Percentiles rank a stretch among this genome's conserved stretches.
phyloP scores from a whole-genome alignment of 2,797 vertebrate species.

The Varecia variegata region DNA sequence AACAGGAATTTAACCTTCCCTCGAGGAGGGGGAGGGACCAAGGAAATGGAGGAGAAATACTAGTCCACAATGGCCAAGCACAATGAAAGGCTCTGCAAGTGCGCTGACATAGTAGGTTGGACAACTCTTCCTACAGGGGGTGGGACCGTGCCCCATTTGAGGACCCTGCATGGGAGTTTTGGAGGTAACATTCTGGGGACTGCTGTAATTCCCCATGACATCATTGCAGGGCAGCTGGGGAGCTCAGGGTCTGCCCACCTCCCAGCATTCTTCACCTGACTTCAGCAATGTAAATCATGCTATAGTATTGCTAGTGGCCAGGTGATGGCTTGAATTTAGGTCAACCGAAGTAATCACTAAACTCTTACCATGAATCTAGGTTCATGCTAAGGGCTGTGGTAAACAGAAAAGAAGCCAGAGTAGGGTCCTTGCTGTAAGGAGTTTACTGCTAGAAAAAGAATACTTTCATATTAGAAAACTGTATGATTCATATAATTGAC shows the following conservation, averaged over 20 bases:
- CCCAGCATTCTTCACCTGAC: background rate
- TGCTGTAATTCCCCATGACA: background rate
- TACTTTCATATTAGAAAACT: background rate
- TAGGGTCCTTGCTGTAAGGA: background rate
- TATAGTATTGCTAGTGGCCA: background rate
- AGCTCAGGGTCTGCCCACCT: background rate
- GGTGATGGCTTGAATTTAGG: background rate
- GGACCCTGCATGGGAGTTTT: background rate
- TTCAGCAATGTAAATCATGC: background rate
- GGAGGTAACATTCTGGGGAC: background rate
- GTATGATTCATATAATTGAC: background rate
- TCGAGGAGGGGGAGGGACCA: background rate
- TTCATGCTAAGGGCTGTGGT: background rate
- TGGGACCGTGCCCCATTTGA: background rate
- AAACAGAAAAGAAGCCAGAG: background rate
- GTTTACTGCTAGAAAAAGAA: background rate
- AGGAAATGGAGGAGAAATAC: background rate
- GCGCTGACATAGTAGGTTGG: background rate
- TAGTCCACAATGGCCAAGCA: background rate
- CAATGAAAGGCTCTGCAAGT: background rate
- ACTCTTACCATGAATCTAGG: background rate
- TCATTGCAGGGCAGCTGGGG: background rate
- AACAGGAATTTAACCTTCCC: background rate
- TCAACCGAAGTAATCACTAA: background rate
- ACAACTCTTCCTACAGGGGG: background rate